A percentile compares a stretch with the other conserved stretches of the same genome.
These are phyloP conservation scores for Acinonyx jubatus DNA, from an alignment of 2,113 vertebrate species.

Conservation along the genomic window DNA sequence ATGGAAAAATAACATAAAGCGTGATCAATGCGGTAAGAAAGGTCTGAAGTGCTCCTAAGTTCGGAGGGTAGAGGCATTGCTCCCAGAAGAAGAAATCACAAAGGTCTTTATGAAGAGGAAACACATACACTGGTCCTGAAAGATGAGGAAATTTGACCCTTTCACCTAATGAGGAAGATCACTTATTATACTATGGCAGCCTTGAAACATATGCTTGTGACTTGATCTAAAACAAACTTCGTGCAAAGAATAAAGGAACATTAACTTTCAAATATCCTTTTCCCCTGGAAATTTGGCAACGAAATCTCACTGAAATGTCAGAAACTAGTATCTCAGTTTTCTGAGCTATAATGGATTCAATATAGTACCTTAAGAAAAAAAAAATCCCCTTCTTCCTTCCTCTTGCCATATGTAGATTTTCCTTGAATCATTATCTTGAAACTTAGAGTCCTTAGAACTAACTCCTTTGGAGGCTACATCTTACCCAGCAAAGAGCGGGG, in stretches of 20 bases:
- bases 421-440: not conserved
- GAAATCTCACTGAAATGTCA: constrained; percentile 44
- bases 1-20: not conserved
- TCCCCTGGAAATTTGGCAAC: constrained; percentile 21
- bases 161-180: not conserved
- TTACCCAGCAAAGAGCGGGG: constrained; percentile 46
- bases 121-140: not conserved
- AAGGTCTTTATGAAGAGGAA: not conserved
- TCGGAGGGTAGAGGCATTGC: not conserved
- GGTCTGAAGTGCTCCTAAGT: not conserved
- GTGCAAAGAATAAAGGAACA: not conserved
- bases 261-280: constrained; percentile 31
- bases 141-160: not conserved
- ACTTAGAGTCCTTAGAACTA: not conserved
- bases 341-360: constrained; percentile 23
- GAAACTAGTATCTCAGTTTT: constrained; percentile 49
- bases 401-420: not conserved
- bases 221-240: constrained; percentile 44
- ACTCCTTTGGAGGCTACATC: not conserved
- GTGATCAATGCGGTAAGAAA: not conserved
- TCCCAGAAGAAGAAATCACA: not conserved
- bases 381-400: not conserved
- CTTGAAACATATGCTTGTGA: not conserved
- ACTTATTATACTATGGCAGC: not conserved
- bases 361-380: not conserved